These are phyloP conservation scores for Caradrina clavipalpis DNA, from an alignment of 2,888 invertebrate genomes.

Conservation along the genomic window DNA sequence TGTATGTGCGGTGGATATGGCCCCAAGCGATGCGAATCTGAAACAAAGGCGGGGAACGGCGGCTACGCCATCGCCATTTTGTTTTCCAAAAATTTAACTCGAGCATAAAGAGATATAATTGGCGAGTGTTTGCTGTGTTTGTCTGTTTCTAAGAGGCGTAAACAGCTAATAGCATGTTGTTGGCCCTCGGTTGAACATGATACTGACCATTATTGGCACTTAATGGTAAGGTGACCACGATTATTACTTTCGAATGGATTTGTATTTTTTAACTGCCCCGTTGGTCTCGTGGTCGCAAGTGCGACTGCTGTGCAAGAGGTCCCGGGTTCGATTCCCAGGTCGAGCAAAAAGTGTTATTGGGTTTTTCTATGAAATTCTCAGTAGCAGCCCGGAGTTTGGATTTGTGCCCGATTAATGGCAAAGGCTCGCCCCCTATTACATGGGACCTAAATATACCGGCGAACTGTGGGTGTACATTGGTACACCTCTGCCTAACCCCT, in stretches of 20 bases:
- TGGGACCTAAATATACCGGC: too few species aligned
- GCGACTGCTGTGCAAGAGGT: too few species aligned
- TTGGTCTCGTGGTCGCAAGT: too few species aligned
- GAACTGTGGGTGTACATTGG: too few species aligned
- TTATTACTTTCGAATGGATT: neutral
- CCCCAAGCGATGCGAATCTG: constrained; percentile 49
- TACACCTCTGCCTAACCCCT: too few species aligned
- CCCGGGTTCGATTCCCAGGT: too few species aligned
- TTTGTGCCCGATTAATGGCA: too few species aligned
- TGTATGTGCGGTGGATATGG: constrained; percentile 27
- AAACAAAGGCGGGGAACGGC: constrained; percentile 45
- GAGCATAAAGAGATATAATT: constrained; percentile 27
- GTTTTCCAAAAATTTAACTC: constrained; percentile 38
- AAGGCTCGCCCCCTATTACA: too few species aligned
- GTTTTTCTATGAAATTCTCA: too few species aligned
- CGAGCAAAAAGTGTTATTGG: too few species aligned
- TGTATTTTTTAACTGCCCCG: neutral
- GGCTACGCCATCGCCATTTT: constrained; percentile 37
- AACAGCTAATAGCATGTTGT: constrained; percentile 41
- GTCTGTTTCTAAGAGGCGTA: constrained; percentile 29
- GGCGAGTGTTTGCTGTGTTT: constrained; percentile 33
- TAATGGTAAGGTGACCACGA: constrained; percentile 33
- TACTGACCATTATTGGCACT: constrained; percentile 18
- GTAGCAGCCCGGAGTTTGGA: too few species aligned
- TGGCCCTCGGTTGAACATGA: constrained; percentile 41